phyloP scores from a whole-genome alignment of 1,140 invertebrate genomes.

The Drosophila bifasciata region DNA sequence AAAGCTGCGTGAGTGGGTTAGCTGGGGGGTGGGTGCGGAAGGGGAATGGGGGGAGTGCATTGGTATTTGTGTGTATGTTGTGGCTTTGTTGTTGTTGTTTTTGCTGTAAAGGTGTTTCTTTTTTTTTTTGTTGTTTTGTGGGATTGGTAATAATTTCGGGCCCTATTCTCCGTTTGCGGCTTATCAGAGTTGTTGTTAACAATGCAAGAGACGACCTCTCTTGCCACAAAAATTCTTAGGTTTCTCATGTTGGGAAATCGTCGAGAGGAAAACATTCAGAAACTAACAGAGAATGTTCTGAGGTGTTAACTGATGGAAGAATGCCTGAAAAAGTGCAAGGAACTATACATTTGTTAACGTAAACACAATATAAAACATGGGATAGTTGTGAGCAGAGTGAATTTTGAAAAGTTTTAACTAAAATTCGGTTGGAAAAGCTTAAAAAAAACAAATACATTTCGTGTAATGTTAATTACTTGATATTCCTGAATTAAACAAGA shows the following conservation, averaged over 20 bases:
- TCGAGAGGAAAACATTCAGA: conserved; percentile 19
- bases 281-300: not conserved
- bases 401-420: too few relatives aligned
- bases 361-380: too few relatives aligned
- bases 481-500: too few relatives aligned
- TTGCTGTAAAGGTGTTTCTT: conserved; percentile 19
- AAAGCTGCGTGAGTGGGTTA: conserved; percentile 18
- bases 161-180: conserved; percentile 56
- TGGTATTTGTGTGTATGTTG: conserved; percentile 47
- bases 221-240: conserved; percentile 26
- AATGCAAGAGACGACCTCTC: conserved; percentile 34
- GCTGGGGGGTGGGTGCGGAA: conserved; percentile 12
- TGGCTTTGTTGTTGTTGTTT: too few relatives aligned
- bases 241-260: conserved; percentile 48
- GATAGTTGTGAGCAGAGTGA: too few relatives aligned
- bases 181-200: conserved; percentile 71
- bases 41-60: conserved; percentile 22
- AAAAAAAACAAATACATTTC: conserved; percentile 1
- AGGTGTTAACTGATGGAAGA: conserved; percentile 9
- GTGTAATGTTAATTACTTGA: too few relatives aligned
- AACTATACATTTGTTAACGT: too few relatives aligned
- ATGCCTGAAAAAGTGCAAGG: not conserved
- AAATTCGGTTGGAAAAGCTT: not conserved
- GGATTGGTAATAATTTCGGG: conserved; percentile 39
- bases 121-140: conserved; percentile 49